Evolutionary conservation across 2,888 invertebrate genomes (phyloP), one percentile per base, ranked within the genome.

Genomic region (Latheticus oryzae): DNA sequence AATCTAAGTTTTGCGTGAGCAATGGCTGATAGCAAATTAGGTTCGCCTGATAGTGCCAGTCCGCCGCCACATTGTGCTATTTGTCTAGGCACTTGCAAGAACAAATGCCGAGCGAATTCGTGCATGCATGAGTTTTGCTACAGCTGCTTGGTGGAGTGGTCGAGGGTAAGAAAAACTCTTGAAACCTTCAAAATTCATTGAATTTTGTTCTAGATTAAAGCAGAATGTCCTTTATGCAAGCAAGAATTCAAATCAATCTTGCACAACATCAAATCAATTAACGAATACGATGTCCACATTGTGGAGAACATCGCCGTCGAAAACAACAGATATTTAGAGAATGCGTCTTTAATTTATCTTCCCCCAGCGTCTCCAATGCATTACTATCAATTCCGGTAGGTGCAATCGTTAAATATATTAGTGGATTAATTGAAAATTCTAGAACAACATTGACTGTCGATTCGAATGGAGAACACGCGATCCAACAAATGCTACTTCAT

Each of bases 61-160:
- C 91, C 93, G 1, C 92, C 92, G 1, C 90, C 91, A 1, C 91
- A 92, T 75, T 97, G 97, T 83, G 91, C 95, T 37, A 97, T 97
- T 74, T 97, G 97, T 72, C 84, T 97, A 54, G 93, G 93, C 12
- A 87, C 87, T 63, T 87, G 93, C 71, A 85, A 87, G 53, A 93
- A 96, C 75, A 94, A 92, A 74, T 95, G 93, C 16, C 94, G 93
- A 76, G 93, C 95, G 0, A 91, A 97, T 76, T 91, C 90, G 40
- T 97, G 97, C 76, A 85, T 92, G 76, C 97, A 97, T 78, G 90
- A 91, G 75, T 97, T 97, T 77, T 97, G 97, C 77, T 97, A 95
- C 75, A 89, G 88, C 63, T 97, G 97, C 74, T 82, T 97, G 17
- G 79, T 93, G 58, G 92, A 94, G 73, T 97, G 97, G 97, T 95